phyloP scores from a whole-genome alignment of 2,797 vertebrate species.

The Delichon dasypus region DNA sequence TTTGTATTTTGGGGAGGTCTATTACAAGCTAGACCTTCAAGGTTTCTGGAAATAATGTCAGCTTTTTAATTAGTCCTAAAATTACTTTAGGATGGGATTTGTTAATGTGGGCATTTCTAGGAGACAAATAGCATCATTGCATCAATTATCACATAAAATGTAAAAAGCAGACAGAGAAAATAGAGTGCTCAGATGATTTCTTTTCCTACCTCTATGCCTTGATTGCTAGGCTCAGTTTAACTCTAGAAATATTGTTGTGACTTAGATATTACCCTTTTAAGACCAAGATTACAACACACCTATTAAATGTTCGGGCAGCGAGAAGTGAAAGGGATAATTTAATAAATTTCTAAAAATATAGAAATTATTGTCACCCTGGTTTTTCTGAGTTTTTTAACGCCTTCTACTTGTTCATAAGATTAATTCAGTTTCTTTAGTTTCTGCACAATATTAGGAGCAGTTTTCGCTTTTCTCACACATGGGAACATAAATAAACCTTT shows the following conservation, averaged over 20 bases:
- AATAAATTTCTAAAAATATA: not conserved
- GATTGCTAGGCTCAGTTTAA: not conserved
- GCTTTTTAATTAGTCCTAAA: not conserved
- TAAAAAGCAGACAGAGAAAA: not conserved
- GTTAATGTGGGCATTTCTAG: not conserved
- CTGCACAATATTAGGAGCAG: too few relatives aligned
- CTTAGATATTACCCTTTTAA: not conserved
- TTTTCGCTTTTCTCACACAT: too few relatives aligned
- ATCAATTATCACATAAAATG: not conserved
- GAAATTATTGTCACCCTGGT: too few relatives aligned
- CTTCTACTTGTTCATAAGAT: too few relatives aligned
- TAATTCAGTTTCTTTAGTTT: too few relatives aligned
- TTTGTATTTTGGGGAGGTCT: not conserved
- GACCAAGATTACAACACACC: not conserved
- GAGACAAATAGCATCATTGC: not conserved
- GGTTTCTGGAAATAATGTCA: not conserved
- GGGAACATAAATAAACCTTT: too few relatives aligned
- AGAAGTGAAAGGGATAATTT: not conserved
- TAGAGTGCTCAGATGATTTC: not conserved
- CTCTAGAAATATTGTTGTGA: not conserved
- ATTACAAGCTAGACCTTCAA: not conserved
- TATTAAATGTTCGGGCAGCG: not conserved
- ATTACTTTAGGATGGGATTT: not conserved
- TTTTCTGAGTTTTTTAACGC: too few relatives aligned
- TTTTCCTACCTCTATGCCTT: not conserved